Conservation (phyloP, 2,888 invertebrate species). For the Reticulitermes lucifugus region DNA sequence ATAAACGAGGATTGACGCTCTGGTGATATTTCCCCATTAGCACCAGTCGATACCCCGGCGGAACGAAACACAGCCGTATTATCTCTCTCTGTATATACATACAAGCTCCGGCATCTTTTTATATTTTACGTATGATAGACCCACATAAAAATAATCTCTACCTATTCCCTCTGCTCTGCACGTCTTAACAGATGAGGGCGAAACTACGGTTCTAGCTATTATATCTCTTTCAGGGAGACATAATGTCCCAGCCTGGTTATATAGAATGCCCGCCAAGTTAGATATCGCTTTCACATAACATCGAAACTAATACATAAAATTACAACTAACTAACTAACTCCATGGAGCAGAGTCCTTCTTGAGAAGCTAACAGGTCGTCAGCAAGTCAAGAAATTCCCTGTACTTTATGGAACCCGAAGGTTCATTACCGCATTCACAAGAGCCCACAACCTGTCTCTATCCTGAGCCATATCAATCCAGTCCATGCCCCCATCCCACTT, state of each 20-base stretch:
- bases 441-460: no score
- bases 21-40: constrained; percentile 48
- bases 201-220: not conserved
- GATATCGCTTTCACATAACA: not conserved
- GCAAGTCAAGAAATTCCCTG: no score
- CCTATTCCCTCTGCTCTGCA: not conserved
- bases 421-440: no score
- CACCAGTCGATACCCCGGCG: constrained; percentile 29
- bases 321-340: no score
- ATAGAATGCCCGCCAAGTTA: not conserved
- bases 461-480: no score
- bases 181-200: not conserved
- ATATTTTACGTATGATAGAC: constrained; percentile 3
- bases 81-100: constrained; percentile 22
- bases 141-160: constrained; percentile 39
- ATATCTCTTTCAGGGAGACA: not conserved
- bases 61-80: not conserved
- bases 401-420: no score
- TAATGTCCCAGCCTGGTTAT: not conserved
- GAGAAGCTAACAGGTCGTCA: no score
- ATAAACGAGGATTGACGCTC: constrained; percentile 43
- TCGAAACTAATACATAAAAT: no score
- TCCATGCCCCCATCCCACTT: no score
- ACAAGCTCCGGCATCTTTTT: constrained; percentile 24
- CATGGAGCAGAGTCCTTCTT: no score